Evolutionary conservation across 2,113 vertebrate species (phyloP).

Genomic region (Dipodomys ordii): DNA sequence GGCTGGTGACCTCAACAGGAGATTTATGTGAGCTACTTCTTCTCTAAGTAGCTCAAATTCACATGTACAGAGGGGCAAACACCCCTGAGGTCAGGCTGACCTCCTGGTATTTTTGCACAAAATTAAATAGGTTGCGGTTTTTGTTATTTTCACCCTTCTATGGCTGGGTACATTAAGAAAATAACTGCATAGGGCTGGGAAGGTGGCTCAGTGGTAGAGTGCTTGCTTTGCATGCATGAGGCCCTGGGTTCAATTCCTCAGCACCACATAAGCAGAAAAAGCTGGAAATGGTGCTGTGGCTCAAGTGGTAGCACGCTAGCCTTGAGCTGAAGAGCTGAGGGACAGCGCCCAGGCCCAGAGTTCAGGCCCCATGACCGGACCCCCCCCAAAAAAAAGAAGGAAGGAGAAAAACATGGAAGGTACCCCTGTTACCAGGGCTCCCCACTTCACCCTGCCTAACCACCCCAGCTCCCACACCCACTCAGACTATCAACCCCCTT

Average conservation of each 20-base stretch:
- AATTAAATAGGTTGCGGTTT: neutral
- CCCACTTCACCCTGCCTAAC: neutral
- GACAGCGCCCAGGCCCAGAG: no score
- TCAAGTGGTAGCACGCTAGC: no score
- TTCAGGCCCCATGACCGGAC: no score
- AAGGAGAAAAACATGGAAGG: neutral
- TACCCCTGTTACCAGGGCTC: neutral
- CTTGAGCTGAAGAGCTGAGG: no score
- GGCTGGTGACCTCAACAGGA: neutral
- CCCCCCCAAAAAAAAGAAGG: neutral
- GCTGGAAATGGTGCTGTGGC: no score
- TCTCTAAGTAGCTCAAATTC: neutral
- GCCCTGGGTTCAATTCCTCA: no score
- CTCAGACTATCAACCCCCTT: no score
- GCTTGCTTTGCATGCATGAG: no score
- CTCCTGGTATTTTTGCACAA: neutral
- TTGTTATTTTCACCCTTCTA: conserved; percentile 7
- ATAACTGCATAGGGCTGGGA: neutral
- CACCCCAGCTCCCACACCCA: neutral
- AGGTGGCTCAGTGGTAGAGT: no score
- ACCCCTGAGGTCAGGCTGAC: neutral
- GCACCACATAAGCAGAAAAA: no score
- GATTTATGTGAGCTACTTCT: fast-evolving
- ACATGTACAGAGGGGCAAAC: neutral
- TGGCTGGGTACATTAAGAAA: conserved; percentile 43